Evolutionary conservation across 2,113 vertebrate genomes (phyloP), one percentile per base, ranked within the genome.

Genomic region (Colinus virginianus): DNA sequence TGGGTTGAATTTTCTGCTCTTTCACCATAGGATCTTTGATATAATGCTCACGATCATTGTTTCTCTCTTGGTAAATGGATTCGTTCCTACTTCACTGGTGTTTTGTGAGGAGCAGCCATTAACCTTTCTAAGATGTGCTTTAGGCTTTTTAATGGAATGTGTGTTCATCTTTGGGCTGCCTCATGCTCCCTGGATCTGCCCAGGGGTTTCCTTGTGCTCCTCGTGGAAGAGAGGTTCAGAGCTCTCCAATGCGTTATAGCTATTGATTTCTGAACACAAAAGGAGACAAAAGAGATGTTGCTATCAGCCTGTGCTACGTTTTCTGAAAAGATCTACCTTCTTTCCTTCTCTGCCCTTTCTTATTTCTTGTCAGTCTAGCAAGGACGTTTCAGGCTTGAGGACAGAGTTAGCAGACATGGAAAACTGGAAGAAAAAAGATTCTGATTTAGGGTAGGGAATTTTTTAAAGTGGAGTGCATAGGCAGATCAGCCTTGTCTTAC

Each of bases 1-100:
- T 48, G 88, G 69, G 75, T 42, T 87, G 84, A 72, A 16, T 72
- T 82, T 66, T 69, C 74, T 51, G 76, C 82, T 78, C 76, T 69
- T 61, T 38, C 6, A 0, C 84, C 1, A 0, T 17, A 46, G 70
- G 36, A 49, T 45, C 74, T 55, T 66, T 66, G 74, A 8, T 66
- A 28, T 78, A 36, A 48, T 34, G n/a, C 84, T 92, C 46, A 11
- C 2, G 7, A 42, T 69, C 53, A 0, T 70, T 48, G 25, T 63
- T 16, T 76, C 40, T 53, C 49, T 72, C 58, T 42, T 56, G n/a
- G 62, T 91, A 59, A 78, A 71, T 72, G 80, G 83, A 25, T 76
- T 71, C 74, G 81, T 43, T 53, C 69, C 70, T 78, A 32, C 62
- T 69, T 76, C 69, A 13, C 55, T 67, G 74, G 43, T 76, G 75